Conservation (phyloP, 2,113 vertebrate species). For the Phyllopteryx taeniolatus region DNA sequence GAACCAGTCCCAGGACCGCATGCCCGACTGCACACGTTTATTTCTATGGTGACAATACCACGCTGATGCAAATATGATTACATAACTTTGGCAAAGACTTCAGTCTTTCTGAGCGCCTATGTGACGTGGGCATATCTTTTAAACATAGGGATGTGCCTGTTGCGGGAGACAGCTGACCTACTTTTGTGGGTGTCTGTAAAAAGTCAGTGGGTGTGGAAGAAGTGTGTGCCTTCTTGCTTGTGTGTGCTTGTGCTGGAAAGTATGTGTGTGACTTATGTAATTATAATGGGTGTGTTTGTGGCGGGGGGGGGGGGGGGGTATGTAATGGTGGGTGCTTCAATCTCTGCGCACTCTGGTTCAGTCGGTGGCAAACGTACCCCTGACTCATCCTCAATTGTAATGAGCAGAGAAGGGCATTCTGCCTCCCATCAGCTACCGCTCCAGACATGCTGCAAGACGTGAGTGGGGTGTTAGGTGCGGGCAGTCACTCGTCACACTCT, state of each 20-base stretch:
- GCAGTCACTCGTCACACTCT: slow-evolving; percentile 34
- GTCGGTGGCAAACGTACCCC: slow-evolving; percentile 27
- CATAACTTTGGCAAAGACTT: slow-evolving; percentile 40
- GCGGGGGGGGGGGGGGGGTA: neutral
- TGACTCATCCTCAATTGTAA: slow-evolving; percentile 3
- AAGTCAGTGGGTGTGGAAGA: slow-evolving; percentile 44
- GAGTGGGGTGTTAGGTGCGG: slow-evolving; percentile 33
- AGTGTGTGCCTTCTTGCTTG: slow-evolving; percentile 24
- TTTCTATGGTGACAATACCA: neutral
- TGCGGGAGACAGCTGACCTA: slow-evolving; percentile 53
- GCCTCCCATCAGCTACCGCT: neutral
- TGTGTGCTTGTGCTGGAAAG: slow-evolving; percentile 45
- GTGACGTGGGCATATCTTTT: slow-evolving; percentile 50
- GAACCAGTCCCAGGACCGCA: neutral
- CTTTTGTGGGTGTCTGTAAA: slow-evolving; percentile 38
- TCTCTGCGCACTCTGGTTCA: slow-evolving; percentile 31
- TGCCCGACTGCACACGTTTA: neutral
- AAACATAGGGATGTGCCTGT: slow-evolving; percentile 48
- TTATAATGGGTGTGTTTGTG: slow-evolving; percentile 9
- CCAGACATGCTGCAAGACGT: slow-evolving; percentile 24
- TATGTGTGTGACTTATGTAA: slow-evolving; percentile 52
- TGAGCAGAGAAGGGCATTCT: slow-evolving; percentile 25
- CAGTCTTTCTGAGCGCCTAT: slow-evolving; percentile 25
- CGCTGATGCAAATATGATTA: slow-evolving; percentile 36
- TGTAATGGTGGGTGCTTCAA: slow-evolving; percentile 2